These are phyloP conservation scores for Chymomyza fuscimana DNA, from an alignment of 2,888 invertebrate genomes.

Conservation along the genomic window DNA sequence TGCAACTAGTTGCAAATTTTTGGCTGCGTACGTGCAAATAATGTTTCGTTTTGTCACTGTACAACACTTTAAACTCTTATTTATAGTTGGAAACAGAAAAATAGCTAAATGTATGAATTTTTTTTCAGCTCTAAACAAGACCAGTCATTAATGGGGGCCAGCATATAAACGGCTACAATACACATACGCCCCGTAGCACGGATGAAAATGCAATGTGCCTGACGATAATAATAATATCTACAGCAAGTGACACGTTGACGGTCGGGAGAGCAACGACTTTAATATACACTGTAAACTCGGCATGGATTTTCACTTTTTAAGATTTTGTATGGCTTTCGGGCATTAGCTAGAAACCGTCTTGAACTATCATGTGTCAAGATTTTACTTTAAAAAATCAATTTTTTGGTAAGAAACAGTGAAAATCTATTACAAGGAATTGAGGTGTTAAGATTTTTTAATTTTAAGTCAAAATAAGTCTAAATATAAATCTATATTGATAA, in stretches of 20 bases:
- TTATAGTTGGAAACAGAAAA: slow-evolving; percentile 26
- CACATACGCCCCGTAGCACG: slow-evolving; percentile 57
- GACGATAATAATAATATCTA: background rate
- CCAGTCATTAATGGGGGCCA: slow-evolving; percentile 53
- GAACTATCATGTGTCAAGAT: too few relatives aligned
- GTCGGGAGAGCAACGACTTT: too few relatives aligned
- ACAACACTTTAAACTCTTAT: slow-evolving; percentile 18
- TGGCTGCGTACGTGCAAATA: slow-evolving; percentile 43
- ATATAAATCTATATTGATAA: too few relatives aligned
- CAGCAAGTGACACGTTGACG: background rate
- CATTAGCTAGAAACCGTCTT: too few relatives aligned
- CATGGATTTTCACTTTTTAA: too few relatives aligned
- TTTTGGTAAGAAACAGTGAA: too few relatives aligned
- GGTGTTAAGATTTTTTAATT: too few relatives aligned
- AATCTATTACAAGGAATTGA: too few relatives aligned
- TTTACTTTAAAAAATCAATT: too few relatives aligned
- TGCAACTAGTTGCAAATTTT: slow-evolving; percentile 10
- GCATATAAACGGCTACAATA: slow-evolving; percentile 59
- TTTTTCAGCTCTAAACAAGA: slow-evolving; percentile 26
- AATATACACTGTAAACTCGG: too few relatives aligned
- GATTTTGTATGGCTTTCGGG: too few relatives aligned
- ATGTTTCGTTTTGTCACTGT: slow-evolving; percentile 9
- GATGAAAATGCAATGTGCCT: slow-evolving; percentile 5
- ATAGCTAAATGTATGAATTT: slow-evolving; percentile 34
- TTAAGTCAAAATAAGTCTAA: too few relatives aligned